phyloP scores from a whole-genome alignment of 2,888 invertebrate genomes.

The Acleris literana region DNA sequence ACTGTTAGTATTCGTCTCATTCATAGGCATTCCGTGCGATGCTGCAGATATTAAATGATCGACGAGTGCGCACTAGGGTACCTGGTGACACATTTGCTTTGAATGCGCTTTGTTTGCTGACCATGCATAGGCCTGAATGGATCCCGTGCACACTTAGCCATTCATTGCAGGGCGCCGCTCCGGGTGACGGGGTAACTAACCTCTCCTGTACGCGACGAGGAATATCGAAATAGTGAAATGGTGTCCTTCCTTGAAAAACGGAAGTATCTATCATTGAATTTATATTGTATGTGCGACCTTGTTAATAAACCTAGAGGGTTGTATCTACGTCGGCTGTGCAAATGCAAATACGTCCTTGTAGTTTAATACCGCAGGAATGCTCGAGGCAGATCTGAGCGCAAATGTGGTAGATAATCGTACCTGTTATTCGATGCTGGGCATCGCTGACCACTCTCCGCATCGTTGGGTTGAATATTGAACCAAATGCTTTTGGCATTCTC shows the following conservation, averaged over 20 bases:
- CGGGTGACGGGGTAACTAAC: conserved; percentile 67
- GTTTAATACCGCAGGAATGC: not conserved
- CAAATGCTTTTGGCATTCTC: conserved; percentile 30
- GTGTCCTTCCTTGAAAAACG: too few relatives aligned
- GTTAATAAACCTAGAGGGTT: too few relatives aligned
- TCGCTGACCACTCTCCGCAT: conserved; percentile 11
- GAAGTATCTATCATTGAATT: too few relatives aligned
- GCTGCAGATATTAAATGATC: not conserved
- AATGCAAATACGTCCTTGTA: too few relatives aligned
- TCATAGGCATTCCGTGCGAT: not conserved
- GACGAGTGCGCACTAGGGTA: conserved; percentile 60
- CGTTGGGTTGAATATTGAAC: conserved; percentile 11
- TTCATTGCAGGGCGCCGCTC: conserved; percentile 66
- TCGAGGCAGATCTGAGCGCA: conserved; percentile 3
- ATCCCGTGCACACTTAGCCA: conserved; percentile 65
- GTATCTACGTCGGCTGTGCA: too few relatives aligned
- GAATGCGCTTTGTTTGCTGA: conserved; percentile 68
- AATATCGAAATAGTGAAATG: conserved; percentile 23
- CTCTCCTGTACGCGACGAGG: conserved; percentile 43
- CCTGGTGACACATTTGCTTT: conserved; percentile 69
- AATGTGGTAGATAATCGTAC: not conserved
- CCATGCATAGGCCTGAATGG: conserved; percentile 68
- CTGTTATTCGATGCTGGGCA: conserved; percentile 4
- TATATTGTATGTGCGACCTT: too few relatives aligned
- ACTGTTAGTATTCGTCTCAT: too few relatives aligned